Evolutionary conservation across 1,140 invertebrate species (phyloP), one percentile per base, ranked within the genome.

Genomic region (Muscidifurax raptorellus): DNA sequence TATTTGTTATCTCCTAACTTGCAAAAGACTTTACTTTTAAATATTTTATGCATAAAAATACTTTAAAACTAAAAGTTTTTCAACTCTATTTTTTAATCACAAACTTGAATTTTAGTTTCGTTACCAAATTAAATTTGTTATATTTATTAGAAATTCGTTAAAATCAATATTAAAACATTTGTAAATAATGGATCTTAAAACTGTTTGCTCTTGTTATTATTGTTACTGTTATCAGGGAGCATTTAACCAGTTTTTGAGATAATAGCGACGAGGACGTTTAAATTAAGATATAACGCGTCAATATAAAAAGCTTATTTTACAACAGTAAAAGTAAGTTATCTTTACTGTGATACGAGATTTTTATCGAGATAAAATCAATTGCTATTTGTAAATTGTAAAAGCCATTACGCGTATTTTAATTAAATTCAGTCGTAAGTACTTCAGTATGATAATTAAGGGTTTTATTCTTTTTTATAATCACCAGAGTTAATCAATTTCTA

Each of bases 311-410:
- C 3, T 59, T 12, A 40, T 59, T 59, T 59, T 59, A 59, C 7
- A 59, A 5, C 52, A 59, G 52, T 59, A 59, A 59, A 22, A 22
- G 7, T 59, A n/a, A 59, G n/a, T n/a, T 74, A 59, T 69, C 40
- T 83, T 76, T 77, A 83, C 66, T 77, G 75, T 83, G 72, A 77
- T 77, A 83, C 32, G 75, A 67, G 27, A 80, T 80, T 80, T 78
- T 71, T 32, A 75, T 83, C 76, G 27, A 27, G 66, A 71, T 32
- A 22, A 36, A 27, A 71, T 75, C 40, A 47, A 66, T 74, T 82
- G 72, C 27, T 72, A 67, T 80, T 82, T 75, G 76, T 87, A 71
- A 71, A 77, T 32, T 36, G 77, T 78, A 80, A 86, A 28, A 12
- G 25, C 10, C 76, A 75, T 18, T 32, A 84, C 27, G 44, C 59